Evolutionary conservation across 2,888 invertebrate species (phyloP).

Genomic region (Drosophila diplacantha): DNA sequence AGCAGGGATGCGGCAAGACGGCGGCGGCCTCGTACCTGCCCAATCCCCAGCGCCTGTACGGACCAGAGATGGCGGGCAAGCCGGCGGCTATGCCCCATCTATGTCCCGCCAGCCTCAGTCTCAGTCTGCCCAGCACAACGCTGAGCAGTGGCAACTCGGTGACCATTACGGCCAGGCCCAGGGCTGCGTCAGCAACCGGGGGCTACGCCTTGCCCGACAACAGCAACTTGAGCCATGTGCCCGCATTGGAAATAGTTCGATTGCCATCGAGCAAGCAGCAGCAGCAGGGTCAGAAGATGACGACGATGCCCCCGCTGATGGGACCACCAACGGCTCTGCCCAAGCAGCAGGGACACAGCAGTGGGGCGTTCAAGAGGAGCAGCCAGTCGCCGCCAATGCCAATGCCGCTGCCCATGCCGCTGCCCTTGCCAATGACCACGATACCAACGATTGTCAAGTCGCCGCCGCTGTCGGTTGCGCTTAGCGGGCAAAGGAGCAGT

Average conservation of each 20-base stretch:
- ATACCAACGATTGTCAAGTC: slow-evolving; percentile 61
- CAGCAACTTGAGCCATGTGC: slow-evolving; percentile 45
- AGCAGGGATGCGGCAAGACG: slow-evolving; percentile 17
- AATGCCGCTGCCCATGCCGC: slow-evolving; percentile 13
- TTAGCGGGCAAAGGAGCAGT: slow-evolving; percentile 50
- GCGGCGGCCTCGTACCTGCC: slow-evolving; percentile 22
- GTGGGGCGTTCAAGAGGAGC: slow-evolving; percentile 65
- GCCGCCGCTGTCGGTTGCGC: slow-evolving; percentile 58
- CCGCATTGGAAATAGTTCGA: slow-evolving; percentile 73
- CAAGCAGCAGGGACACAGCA: slow-evolving; percentile 51
- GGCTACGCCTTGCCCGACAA: slow-evolving; percentile 30
- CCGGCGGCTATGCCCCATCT: slow-evolving; percentile 42
- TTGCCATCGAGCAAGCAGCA: slow-evolving; percentile 50
- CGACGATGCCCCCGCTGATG: slow-evolving; percentile 69
- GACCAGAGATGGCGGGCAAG: slow-evolving; percentile 42
- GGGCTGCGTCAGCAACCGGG: slow-evolving; percentile 12
- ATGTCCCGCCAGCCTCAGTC: slow-evolving; percentile 39
- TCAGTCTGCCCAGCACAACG: slow-evolving; percentile 31
- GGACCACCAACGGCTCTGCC: slow-evolving; percentile 80
- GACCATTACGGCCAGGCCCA: slow-evolving; percentile 49
- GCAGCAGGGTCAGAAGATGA: slow-evolving; percentile 26
- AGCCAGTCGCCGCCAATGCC: slow-evolving; percentile 43
- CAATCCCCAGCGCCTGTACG: slow-evolving; percentile 45
- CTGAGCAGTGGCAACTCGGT: slow-evolving; percentile 32
- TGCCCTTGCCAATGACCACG: slow-evolving; percentile 38